phyloP scores from a whole-genome alignment of 2,888 invertebrate species.

The Ophioninae sp. region DNA sequence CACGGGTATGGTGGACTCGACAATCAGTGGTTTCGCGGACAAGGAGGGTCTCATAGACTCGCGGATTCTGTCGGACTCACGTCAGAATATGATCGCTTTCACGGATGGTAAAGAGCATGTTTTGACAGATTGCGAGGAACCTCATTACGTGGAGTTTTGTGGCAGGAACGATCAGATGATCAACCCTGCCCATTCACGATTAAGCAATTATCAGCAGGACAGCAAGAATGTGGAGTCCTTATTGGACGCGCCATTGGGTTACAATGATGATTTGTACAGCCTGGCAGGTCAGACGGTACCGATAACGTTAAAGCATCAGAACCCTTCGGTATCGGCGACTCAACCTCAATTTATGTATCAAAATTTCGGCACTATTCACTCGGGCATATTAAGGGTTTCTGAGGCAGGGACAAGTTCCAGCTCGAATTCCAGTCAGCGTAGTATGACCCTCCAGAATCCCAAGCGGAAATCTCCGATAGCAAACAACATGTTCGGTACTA shows the following conservation, averaged over 20 bases:
- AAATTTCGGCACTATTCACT: constrained; percentile 79
- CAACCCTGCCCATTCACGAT: constrained; percentile 68
- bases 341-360: constrained; percentile 78
- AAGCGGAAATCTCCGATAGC: constrained; percentile 78
- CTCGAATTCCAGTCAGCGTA: constrained; percentile 78
- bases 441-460: constrained; percentile 79
- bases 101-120: constrained; percentile 76
- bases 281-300: constrained; percentile 79
- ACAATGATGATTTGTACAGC: constrained; percentile 75
- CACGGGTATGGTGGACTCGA: constrained; percentile 76
- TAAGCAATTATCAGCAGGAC: constrained; percentile 62
- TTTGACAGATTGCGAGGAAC: constrained; percentile 71
- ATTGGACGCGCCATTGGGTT: constrained; percentile 75
- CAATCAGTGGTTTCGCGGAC: constrained; percentile 78
- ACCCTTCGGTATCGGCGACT: constrained; percentile 77
- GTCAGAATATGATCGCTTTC: constrained; percentile 79
- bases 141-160: constrained; percentile 73
- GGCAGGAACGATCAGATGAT: constrained; percentile 51
- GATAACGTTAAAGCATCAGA: constrained; percentile 79
- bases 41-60: constrained; percentile 79
- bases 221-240: constrained; percentile 74
- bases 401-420: constrained; percentile 79
- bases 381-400: constrained; percentile 77
- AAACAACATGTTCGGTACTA: constrained; percentile 79
- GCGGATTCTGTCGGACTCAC: constrained; percentile 77